A percentile compares a stretch with the other conserved stretches of the same genome.
phyloP scores from a whole-genome alignment of 1,140 invertebrate genomes.

The Eupeodes corollae region DNA sequence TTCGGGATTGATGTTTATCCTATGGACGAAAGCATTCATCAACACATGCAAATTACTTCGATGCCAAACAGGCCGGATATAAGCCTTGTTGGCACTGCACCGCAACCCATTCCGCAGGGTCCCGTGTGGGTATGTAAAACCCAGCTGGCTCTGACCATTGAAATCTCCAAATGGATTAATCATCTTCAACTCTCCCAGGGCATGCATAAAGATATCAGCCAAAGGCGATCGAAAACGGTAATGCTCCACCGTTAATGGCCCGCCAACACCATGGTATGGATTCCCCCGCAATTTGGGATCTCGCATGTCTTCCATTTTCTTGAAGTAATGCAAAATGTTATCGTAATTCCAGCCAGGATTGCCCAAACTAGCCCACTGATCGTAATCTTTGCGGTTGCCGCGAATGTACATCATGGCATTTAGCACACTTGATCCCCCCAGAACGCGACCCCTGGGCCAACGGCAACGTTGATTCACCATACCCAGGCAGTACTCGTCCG shows the following conservation, averaged over 20 bases:
- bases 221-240: slow-evolving; percentile 51
- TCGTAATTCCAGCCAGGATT: slow-evolving; percentile 65
- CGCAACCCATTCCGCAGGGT: slow-evolving; percentile 70
- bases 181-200: slow-evolving; percentile 42
- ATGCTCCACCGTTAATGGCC: slow-evolving; percentile 55
- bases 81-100: slow-evolving; percentile 73
- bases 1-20: slow-evolving; percentile 48
- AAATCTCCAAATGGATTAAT: slow-evolving; percentile 53
- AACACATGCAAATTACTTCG: slow-evolving; percentile 64
- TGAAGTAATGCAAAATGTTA: slow-evolving; percentile 72
- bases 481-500: slow-evolving; percentile 50
- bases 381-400: slow-evolving; percentile 75
- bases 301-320: slow-evolving; percentile 57
- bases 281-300: slow-evolving; percentile 36
- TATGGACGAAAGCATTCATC: slow-evolving; percentile 50
- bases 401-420: slow-evolving; percentile 85
- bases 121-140: slow-evolving; percentile 60
- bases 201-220: slow-evolving; percentile 51
- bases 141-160: slow-evolving; percentile 62
- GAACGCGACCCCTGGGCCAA: slow-evolving; percentile 63
- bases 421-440: slow-evolving; percentile 72
- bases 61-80: slow-evolving; percentile 54
- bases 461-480: slow-evolving; percentile 50
- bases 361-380: slow-evolving; percentile 61
- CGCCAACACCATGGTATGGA: slow-evolving; percentile 56